Evolutionary conservation across 64 coral and sea anemone species (phyloP).

Genomic region (Pocillopora verrucosa): DNA sequence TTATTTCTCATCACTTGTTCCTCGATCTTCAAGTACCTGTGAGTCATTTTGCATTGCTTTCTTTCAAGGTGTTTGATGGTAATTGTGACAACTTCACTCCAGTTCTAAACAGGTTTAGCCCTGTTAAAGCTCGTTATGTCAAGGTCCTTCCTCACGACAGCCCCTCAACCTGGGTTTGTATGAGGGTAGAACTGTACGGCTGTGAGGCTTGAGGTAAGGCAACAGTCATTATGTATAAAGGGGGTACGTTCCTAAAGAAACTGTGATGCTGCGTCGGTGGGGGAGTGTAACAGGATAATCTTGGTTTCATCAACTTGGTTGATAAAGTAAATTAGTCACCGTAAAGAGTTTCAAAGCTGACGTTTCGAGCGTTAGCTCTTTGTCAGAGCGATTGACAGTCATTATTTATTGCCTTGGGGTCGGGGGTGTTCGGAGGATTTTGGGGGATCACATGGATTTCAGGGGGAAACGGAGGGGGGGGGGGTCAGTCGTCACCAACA

Average conservation of each 20-base stretch:
- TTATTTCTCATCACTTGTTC: too few species aligned
- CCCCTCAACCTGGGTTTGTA: slow-evolving; percentile 51
- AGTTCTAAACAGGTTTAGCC: slow-evolving; percentile 66
- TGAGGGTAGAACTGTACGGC: slow-evolving; percentile 71
- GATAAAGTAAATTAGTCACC: not conserved
- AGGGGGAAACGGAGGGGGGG: too few species aligned
- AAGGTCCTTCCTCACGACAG: slow-evolving; percentile 34
- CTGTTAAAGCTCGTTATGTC: slow-evolving; percentile 46
- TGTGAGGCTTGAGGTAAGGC: slow-evolving; percentile 20
- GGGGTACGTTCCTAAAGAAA: too few species aligned
- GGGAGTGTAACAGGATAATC: not conserved
- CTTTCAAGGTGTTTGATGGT: slow-evolving; percentile 48
- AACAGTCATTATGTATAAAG: not conserved
- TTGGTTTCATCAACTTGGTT: not conserved
- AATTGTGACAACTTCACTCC: slow-evolving; percentile 77
- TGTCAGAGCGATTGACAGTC: not conserved
- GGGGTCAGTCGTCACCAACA: too few species aligned
- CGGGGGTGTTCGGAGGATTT: too few species aligned
- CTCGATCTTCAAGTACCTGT: too few species aligned
- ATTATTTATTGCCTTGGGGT: too few species aligned
- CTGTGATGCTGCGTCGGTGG: too few species aligned
- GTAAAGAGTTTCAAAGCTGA: too few species aligned
- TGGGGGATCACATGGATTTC: too few species aligned
- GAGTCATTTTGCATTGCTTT: not conserved
- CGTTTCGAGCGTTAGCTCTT: too few species aligned